phyloP scores from a whole-genome alignment of 2,113 vertebrate species.

The Psettodes erumei region DNA sequence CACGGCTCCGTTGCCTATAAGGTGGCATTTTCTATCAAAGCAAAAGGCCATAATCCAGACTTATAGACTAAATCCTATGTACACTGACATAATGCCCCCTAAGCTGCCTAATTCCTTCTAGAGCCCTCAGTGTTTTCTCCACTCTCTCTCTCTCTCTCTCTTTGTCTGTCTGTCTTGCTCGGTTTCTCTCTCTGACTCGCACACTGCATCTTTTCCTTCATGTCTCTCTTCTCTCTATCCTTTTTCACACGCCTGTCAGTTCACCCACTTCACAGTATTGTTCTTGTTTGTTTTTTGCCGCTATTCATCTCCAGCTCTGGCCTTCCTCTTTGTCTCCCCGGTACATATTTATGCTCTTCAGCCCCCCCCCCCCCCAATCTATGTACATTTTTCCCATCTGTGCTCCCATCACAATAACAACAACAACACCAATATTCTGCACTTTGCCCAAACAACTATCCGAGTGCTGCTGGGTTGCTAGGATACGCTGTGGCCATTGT shows the following conservation, averaged over 20 bases:
- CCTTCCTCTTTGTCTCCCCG: conserved; percentile 46
- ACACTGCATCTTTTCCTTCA: conserved; percentile 35
- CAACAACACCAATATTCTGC: conserved; percentile 57
- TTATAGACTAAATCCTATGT: conserved; percentile 81
- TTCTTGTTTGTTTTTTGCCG: conserved; percentile 33
- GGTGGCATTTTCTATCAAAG: conserved; percentile 81
- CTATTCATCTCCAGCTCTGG: conserved; percentile 47
- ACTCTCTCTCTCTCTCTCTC: conserved; percentile 53
- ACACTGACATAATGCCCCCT: conserved; percentile 82
- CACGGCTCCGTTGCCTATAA: conserved; percentile 68
- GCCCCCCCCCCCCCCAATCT: conserved; percentile 7
- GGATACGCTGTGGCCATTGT: conserved; percentile 73
- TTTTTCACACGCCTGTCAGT: conserved; percentile 55
- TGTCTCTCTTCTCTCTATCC: conserved; percentile 41
- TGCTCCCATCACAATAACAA: conserved; percentile 61
- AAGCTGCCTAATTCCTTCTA: conserved; percentile 81
- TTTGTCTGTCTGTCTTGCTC: conserved; percentile 47
- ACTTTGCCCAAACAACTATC: conserved; percentile 64
- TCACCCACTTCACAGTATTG: conserved; percentile 65
- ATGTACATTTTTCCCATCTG: conserved; percentile 8
- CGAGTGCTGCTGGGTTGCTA: conserved; percentile 75
- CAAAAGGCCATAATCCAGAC: conserved; percentile 82
- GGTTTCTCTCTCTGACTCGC: conserved; percentile 31
- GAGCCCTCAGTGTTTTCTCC: conserved; percentile 74
- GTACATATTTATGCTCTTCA: conserved; percentile 40